These are phyloP conservation scores for Rhynchonycteris naso DNA, from an alignment of 2,797 vertebrate species.

Conservation along the genomic window DNA sequence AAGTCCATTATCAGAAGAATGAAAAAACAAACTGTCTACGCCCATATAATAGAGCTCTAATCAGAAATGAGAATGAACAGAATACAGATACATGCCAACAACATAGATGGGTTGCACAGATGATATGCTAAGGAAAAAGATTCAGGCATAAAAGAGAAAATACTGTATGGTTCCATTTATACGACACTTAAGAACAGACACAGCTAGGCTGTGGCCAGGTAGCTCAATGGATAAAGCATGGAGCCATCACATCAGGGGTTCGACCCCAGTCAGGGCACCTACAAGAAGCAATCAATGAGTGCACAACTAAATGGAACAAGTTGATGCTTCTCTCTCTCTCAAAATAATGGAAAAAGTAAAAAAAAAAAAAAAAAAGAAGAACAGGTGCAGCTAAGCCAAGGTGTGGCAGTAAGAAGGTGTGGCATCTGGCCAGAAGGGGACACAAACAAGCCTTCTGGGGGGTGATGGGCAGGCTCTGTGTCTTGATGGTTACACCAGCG, in stretches of 20 bases:
- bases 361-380: no score
- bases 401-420: neutral
- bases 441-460: neutral
- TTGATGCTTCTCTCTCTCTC: no score
- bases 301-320: no score
- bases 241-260: no score
- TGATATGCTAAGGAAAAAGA: neutral
- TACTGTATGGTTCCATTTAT: neutral
- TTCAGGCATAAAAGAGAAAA: neutral
- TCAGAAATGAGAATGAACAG: neutral
- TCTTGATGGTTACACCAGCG: neutral
- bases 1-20: neutral
- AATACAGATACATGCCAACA: neutral
- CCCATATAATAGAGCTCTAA: rapidly evolving
- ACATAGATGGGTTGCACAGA: no score
- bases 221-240: no score
- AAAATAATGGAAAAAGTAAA: no score
- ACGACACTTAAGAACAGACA: no score
- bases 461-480: rapidly evolving
- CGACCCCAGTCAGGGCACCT: no score
- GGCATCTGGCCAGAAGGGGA: neutral
- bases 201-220: no score
- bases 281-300: no score
- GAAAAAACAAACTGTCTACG: rapidly evolving
- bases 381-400: neutral